A percentile compares a stretch with the other conserved stretches of the same genome.
phyloP scores from a whole-genome alignment of 2,113 vertebrate species.

The Pao palembangensis region DNA sequence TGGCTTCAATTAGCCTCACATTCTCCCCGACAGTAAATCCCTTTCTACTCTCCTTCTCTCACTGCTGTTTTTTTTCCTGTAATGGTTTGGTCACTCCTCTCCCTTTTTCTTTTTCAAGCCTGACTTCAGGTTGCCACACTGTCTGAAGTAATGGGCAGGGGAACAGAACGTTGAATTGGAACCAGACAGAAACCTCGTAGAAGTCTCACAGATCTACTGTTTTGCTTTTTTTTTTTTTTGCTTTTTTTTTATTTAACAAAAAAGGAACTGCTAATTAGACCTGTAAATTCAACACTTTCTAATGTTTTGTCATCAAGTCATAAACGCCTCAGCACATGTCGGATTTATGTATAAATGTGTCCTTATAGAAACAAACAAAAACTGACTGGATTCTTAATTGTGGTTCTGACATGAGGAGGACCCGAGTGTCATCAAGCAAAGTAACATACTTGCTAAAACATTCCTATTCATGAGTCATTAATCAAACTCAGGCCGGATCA shows the following conservation, averaged over 20 bases:
- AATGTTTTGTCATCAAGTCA: conserved; percentile 23
- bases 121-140: conserved; percentile 58
- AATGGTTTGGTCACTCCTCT: conserved; percentile 56
- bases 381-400: conserved; percentile 28
- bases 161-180: conserved; percentile 51
- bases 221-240: too few relatives aligned
- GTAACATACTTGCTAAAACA: conserved; percentile 34
- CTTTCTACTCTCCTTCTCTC: conserved; percentile 59
- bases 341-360: conserved; percentile 17
- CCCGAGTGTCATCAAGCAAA: conserved; percentile 40
- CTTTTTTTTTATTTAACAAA: too few relatives aligned
- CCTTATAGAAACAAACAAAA: conserved; percentile 25
- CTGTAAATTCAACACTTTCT: conserved; percentile 16
- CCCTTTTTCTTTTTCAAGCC: conserved; percentile 16
- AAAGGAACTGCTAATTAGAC: too few relatives aligned
- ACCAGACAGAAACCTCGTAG: conserved; percentile 53
- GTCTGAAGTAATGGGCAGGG: conserved; percentile 54
- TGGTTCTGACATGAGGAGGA: conserved; percentile 36
- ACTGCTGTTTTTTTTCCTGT: conserved; percentile 48
- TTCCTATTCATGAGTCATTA: conserved; percentile 51
- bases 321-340: conserved; percentile 27
- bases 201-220: conserved; percentile 46
- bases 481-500: conserved; percentile 39
- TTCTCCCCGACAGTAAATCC: conserved; percentile 76
- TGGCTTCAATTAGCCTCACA: conserved; percentile 79